Percentiles rank a stretch among this genome's conserved stretches.
Evolutionary conservation across 2,797 vertebrate genomes (phyloP).

Genomic region (Poecilia wingei): DNA sequence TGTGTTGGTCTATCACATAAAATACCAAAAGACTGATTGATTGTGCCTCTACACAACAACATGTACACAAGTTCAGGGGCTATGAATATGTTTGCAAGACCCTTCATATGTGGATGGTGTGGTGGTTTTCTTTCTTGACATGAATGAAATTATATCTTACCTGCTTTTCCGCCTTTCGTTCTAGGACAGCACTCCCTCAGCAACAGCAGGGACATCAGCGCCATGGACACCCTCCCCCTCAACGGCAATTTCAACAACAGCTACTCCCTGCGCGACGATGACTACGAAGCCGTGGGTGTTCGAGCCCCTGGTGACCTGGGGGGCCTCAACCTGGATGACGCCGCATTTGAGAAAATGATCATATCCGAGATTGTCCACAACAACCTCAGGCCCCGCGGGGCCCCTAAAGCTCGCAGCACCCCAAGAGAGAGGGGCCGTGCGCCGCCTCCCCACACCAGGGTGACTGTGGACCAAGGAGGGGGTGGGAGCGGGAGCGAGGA

Average conservation of each 20-base stretch:
- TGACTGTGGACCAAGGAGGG: constrained; percentile 67
- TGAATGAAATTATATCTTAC: constrained; percentile 39
- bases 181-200: constrained; percentile 98
- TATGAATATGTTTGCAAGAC: constrained; percentile 7
- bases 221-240: constrained; percentile 99
- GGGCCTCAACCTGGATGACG: constrained; percentile 92
- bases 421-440: constrained; percentile 61
- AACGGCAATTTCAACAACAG: constrained; percentile 99
- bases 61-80: neutral
- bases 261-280: constrained; percentile 94
- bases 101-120: constrained; percentile 61
- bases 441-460: constrained; percentile 63
- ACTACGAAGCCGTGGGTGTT: constrained; percentile 87
- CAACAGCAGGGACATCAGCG: constrained; percentile 98
- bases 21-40: neutral
- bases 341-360: constrained; percentile 98
- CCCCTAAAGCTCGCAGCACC: constrained; percentile 70
- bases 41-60: neutral
- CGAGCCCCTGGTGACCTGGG: constrained; percentile 87
- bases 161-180: constrained; percentile 70
- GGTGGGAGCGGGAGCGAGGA: constrained; percentile 91
- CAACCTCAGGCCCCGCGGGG: constrained; percentile 90
- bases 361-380: constrained; percentile 99
- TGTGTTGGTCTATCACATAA: constrained; percentile 3
- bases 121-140: constrained; percentile 41